phyloP scores from a whole-genome alignment of 2,888 invertebrate genomes.

The Rhingia rostrata region DNA sequence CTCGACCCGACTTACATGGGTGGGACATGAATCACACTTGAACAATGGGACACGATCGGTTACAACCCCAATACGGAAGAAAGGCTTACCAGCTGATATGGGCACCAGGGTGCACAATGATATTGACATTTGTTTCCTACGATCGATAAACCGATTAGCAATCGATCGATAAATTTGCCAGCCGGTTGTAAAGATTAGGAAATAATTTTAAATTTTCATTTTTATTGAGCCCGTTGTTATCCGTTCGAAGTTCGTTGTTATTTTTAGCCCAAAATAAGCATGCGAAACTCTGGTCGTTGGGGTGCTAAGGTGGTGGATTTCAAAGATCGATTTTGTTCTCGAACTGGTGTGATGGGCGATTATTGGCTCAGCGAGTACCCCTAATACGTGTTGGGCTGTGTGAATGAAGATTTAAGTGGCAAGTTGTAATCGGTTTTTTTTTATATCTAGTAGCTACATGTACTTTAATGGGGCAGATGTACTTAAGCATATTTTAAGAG shows the following conservation, averaged over 20 bases:
- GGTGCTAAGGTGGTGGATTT: too few species aligned
- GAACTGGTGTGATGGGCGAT: too few species aligned
- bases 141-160: constrained; percentile 27
- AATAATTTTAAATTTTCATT: constrained; percentile 17
- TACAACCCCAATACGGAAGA: constrained; percentile 18
- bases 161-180: constrained; percentile 15
- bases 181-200: constrained; percentile 39
- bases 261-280: neutral
- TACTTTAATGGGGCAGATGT: too few species aligned
- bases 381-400: too few species aligned
- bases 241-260: constrained; percentile 10
- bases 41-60: neutral
- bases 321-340: too few species aligned
- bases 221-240: neutral
- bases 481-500: too few species aligned
- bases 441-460: too few species aligned
- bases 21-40: neutral
- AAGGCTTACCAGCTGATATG: constrained; percentile 20
- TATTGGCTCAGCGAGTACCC: too few species aligned
- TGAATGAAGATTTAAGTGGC: too few species aligned
- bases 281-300: too few species aligned
- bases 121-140: constrained; percentile 28
- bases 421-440: too few species aligned
- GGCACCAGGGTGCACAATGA: constrained; percentile 5
- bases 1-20: neutral